Conservation (phyloP, 1,140 invertebrate genomes). For the Orius insidiosus region DNA sequence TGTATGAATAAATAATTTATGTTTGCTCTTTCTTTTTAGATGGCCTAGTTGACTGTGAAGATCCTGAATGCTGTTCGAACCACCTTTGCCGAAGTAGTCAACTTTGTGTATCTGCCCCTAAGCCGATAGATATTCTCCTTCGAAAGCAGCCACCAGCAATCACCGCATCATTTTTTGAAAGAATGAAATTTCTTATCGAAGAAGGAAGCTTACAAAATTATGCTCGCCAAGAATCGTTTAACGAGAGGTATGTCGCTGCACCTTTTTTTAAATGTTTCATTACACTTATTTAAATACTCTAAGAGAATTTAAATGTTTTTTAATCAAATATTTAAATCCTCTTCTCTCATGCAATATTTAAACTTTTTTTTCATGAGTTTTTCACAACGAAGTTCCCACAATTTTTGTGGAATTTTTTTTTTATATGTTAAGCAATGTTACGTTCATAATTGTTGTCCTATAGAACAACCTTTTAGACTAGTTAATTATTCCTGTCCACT, state of each 20-base stretch:
- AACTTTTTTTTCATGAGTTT: no score
- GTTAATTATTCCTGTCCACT: slow-evolving; percentile 4
- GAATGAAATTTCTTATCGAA: slow-evolving; percentile 95
- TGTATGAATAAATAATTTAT: not conserved
- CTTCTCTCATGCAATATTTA: no score
- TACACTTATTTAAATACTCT: not conserved
- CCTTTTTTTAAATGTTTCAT: not conserved
- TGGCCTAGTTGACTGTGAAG: slow-evolving; percentile 89
- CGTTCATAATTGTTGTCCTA: slow-evolving; percentile 4
- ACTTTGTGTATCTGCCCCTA: slow-evolving; percentile 77
- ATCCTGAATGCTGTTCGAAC: slow-evolving; percentile 87
- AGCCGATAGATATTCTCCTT: slow-evolving; percentile 83
- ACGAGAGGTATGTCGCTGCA: slow-evolving; percentile 70
- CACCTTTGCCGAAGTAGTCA: slow-evolving; percentile 64
- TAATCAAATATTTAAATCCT: no score
- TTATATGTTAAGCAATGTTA: slow-evolving; percentile 4
- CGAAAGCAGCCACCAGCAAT: slow-evolving; percentile 87
- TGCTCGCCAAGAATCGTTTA: slow-evolving; percentile 83
- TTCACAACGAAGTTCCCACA: not conserved
- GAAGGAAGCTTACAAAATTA: slow-evolving; percentile 94
- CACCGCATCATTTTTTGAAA: slow-evolving; percentile 92
- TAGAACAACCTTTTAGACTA: slow-evolving; percentile 6
- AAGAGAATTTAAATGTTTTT: no score
- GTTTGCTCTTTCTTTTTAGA: slow-evolving; percentile 41
- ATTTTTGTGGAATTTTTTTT: not conserved